Conservation (phyloP, 1,140 invertebrate genomes). For the Apis dorsata region DNA sequence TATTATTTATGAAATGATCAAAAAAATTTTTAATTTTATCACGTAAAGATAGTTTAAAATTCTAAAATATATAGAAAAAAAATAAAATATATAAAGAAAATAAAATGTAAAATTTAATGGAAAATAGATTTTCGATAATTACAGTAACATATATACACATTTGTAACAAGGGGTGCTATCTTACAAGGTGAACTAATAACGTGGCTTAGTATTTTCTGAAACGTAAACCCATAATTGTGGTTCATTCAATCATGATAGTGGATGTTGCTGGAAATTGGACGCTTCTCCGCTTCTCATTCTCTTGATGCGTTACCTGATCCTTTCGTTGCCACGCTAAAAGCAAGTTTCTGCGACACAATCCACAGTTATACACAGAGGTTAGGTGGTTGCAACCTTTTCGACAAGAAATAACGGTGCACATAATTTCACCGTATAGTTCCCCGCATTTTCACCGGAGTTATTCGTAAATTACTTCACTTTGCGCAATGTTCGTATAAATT, state of each 20-base stretch:
- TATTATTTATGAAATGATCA: too few species aligned
- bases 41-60: too few species aligned
- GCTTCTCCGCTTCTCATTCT: neutral
- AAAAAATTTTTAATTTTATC: too few species aligned
- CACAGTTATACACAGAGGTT: neutral
- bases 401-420: constrained; percentile 10
- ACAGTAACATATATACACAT: neutral
- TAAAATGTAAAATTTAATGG: too few species aligned
- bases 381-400: neutral
- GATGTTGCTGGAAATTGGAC: neutral
- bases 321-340: neutral
- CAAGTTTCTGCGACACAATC: neutral
- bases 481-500: neutral
- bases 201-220: neutral
- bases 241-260: neutral
- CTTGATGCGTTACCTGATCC: neutral
- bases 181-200: neutral
- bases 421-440: neutral
- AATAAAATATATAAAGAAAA: too few species aligned
- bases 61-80: too few species aligned
- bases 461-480: neutral
- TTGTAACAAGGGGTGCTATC: neutral
- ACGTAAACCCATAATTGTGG: neutral
- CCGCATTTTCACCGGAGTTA: neutral
- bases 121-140: too few species aligned